Percentiles rank a stretch among this genome's conserved stretches.
phyloP scores from a whole-genome alignment of 2,888 invertebrate genomes.

The Dioctria linearis region DNA sequence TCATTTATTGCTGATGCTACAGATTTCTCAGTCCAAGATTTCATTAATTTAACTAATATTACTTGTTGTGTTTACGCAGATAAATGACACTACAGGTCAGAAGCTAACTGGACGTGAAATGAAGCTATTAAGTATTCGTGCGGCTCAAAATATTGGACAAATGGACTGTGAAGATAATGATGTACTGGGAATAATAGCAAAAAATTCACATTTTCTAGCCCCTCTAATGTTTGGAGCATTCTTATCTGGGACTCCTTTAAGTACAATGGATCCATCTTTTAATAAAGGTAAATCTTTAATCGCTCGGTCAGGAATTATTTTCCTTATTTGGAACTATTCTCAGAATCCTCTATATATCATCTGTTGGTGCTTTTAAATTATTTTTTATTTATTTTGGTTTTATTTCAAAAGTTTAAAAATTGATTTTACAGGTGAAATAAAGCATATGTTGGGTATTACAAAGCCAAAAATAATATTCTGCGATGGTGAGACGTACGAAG shows the following conservation, averaged over 20 bases:
- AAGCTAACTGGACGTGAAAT: constrained; percentile 66
- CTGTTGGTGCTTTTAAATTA: no score
- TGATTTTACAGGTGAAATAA: constrained; percentile 62
- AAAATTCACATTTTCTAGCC: constrained; percentile 66
- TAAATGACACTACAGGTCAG: constrained; percentile 66
- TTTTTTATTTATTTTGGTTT: no score
- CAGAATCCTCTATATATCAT: no score
- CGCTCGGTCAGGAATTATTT: no score
- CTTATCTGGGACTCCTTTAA: constrained; percentile 67
- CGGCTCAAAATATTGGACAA: constrained; percentile 19
- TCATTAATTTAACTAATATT: no score
- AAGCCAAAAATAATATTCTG: constrained; percentile 69
- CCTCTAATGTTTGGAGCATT: constrained; percentile 66
- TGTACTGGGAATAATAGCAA: constrained; percentile 66
- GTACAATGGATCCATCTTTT: constrained; percentile 66
- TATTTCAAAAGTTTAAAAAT: no score
- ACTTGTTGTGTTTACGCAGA: constrained; percentile 59
- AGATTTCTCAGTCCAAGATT: no score
- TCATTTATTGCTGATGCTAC: no score
- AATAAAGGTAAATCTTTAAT: constrained; percentile 62
- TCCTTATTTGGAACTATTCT: no score
- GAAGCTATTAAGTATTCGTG: constrained; percentile 63
- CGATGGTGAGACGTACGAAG: constrained; percentile 64
- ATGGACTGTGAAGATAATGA: constrained; percentile 65
- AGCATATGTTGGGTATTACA: constrained; percentile 66